Conservation (phyloP, 2,113 vertebrate species). For the Rhea pennata region DNA sequence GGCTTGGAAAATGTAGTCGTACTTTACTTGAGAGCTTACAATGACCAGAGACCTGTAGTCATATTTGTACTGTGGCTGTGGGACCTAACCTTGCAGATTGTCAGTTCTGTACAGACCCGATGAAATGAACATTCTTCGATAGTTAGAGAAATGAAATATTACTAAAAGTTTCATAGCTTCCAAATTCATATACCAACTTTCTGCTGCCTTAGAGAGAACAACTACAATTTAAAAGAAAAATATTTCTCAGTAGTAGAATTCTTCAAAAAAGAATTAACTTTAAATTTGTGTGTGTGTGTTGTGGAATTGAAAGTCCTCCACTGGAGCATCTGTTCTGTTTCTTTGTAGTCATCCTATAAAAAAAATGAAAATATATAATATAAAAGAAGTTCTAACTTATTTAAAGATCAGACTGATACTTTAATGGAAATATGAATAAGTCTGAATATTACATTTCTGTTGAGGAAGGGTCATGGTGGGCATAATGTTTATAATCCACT, state of each 20-base stretch:
- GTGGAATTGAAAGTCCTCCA: not conserved
- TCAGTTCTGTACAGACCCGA: not conserved
- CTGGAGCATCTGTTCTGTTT: not conserved
- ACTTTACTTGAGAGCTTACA: not conserved
- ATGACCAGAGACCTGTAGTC: not conserved
- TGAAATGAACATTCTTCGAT: not conserved
- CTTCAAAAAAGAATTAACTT: not conserved
- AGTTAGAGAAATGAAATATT: not conserved
- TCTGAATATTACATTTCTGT: not conserved
- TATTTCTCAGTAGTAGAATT: not conserved
- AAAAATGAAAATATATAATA: not conserved
- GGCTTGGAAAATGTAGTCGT: not conserved
- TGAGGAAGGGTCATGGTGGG: not conserved
- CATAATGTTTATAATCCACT: not conserved
- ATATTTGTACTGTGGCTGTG: not conserved
- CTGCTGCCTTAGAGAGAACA: not conserved
- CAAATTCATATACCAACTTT: not conserved
- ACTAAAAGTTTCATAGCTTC: not conserved
- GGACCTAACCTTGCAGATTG: not conserved
- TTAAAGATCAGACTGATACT: not conserved
- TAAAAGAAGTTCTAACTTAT: not conserved
- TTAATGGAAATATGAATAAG: not conserved
- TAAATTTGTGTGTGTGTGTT: rapidly evolving
- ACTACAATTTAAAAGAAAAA: not conserved
- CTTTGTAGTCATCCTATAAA: not conserved